Percentiles rank a stretch among this genome's conserved stretches.
Evolutionary conservation across 1,140 invertebrate species (phyloP).

Genomic region (Chelonus insularis): DNA sequence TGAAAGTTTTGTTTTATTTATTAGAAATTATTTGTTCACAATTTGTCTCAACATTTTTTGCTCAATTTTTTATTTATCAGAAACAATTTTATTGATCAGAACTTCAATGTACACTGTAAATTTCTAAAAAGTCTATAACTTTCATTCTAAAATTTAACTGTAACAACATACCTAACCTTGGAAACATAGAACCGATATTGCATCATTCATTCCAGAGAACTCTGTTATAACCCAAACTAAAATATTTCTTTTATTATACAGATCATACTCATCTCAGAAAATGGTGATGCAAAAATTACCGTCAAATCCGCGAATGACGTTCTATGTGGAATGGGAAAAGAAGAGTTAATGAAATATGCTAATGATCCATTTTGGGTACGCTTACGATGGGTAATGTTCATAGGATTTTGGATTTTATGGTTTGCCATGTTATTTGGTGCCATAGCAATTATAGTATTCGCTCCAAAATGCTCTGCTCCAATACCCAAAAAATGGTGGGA

Average conservation of each 20-base stretch:
- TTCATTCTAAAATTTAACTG: too few relatives aligned
- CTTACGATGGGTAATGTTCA: slow-evolving; percentile 81
- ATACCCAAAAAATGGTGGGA: slow-evolving; percentile 70
- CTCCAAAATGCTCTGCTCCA: slow-evolving; percentile 79
- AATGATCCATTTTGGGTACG: slow-evolving; percentile 91
- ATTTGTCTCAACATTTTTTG: too few relatives aligned
- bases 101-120: too few relatives aligned
- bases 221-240: too few relatives aligned
- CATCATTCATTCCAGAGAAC: too few relatives aligned
- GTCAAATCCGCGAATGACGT: slow-evolving; percentile 66
- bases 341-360: slow-evolving; percentile 88
- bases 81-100: too few relatives aligned
- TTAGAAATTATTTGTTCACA: too few relatives aligned
- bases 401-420: slow-evolving; percentile 86
- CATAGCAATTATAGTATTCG: slow-evolving; percentile 78
- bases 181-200: too few relatives aligned
- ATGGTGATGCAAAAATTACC: slow-evolving; percentile 86
- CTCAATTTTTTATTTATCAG: too few relatives aligned
- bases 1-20: too few relatives aligned
- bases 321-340: slow-evolving; percentile 84
- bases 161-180: too few relatives aligned
- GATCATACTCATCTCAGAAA: slow-evolving; percentile 74
- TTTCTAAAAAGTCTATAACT: too few relatives aligned
- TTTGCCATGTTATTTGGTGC: slow-evolving; percentile 82
- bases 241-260: slow-evolving; percentile 43